phyloP scores from a whole-genome alignment of 2,888 invertebrate species.

The Diloba caeruleocephala region DNA sequence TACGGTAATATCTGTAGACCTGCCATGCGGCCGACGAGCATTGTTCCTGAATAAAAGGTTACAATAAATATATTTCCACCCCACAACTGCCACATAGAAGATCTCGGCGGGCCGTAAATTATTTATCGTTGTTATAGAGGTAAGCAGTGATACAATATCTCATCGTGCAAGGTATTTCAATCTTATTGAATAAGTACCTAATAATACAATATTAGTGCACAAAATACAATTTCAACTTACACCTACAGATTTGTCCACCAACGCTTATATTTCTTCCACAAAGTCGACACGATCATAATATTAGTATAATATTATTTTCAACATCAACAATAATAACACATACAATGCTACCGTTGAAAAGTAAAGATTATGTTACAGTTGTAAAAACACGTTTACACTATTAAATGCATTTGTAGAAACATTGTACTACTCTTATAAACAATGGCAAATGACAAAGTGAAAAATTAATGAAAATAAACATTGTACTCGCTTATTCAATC shows the following conservation, averaged over 20 bases:
- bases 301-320: conserved; percentile 33
- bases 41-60: conserved; percentile 9
- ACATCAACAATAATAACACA: conserved; percentile 61
- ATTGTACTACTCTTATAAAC: conserved; percentile 78
- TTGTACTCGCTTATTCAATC: conserved; percentile 76
- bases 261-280: conserved; percentile 50
- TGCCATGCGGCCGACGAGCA: conserved; percentile 3
- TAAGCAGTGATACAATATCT: conserved; percentile 2
- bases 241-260: conserved; percentile 25
- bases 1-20: not conserved
- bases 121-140: not conserved
- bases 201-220: conserved; percentile 20
- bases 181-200: conserved; percentile 1
- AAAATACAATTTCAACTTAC: conserved; percentile 27
- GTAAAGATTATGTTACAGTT: conserved; percentile 60
- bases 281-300: conserved; percentile 54
- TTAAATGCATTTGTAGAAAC: conserved; percentile 81
- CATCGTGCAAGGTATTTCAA: not conserved
- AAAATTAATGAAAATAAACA: conserved; percentile 57
- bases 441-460: conserved; percentile 63
- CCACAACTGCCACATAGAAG: conserved; percentile 36
- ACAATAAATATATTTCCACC: conserved; percentile 40
- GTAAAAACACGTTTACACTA: conserved; percentile 71
- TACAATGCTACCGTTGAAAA: conserved; percentile 59
- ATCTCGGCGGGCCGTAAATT: conserved; percentile 1